phyloP scores from a whole-genome alignment of 2,888 invertebrate species.

The Andricus quercusramuli region DNA sequence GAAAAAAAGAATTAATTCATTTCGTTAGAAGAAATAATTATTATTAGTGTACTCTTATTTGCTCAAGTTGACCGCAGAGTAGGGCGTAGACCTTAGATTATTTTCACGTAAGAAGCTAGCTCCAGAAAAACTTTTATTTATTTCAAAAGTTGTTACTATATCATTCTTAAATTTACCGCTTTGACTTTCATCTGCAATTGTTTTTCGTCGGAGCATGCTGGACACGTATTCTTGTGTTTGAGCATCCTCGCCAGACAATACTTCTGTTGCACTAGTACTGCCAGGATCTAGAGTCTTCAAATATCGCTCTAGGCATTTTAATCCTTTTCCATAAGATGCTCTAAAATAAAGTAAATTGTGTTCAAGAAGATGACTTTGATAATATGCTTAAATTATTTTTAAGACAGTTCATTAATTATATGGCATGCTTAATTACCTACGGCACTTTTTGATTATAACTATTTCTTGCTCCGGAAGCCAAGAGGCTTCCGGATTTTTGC shows the following conservation, averaged over 20 bases:
- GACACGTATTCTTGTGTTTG: background rate
- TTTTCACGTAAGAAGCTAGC: too few species aligned
- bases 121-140: background rate
- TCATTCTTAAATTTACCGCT: background rate
- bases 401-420: background rate
- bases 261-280: background rate
- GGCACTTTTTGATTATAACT: background rate
- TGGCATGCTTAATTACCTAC: background rate
- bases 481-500: too few species aligned
- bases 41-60: too few species aligned
- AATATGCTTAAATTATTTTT: slow-evolving; percentile 6
- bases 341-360: background rate
- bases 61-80: too few species aligned
- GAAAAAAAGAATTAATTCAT: too few species aligned
- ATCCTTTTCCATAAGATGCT: slow-evolving; percentile 7
- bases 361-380: background rate
- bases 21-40: too few species aligned
- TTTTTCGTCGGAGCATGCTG: background rate
- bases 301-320: background rate
- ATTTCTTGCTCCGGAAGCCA: slow-evolving; percentile 6
- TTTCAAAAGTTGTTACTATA: background rate
- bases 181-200: background rate
- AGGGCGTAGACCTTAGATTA: too few species aligned
- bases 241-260: slow-evolving; percentile 2
- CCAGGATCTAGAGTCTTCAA: slow-evolving; percentile 13